Base-by-base conservation (phyloP, 2,113 vertebrate genomes). In the Corapipo altera region DNA sequence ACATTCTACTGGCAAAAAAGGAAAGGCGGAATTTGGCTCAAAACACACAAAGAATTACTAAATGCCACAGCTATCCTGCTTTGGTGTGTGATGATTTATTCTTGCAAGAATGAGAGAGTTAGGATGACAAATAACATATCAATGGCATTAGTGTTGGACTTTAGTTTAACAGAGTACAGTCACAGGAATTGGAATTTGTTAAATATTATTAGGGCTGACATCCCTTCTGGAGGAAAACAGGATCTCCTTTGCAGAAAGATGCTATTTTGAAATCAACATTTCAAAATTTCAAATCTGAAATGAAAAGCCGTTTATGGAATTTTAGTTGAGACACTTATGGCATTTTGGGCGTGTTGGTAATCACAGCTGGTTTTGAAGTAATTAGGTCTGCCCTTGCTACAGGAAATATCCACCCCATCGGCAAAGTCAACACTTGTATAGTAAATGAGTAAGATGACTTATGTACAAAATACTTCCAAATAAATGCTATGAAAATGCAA, bases 121-220 rank as follows among this genome's bases (percentile, higher is more conserved):
- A 80, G 64, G 71, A 94, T 95, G 85, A 96, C 91, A 91, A 96
- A 92, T 65, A 95, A 91, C 89, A 62, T 91, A 92, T 79, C 75
- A 90, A 88, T 87, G 83, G 43, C 48, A 82, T 91, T 89, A 92
- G 37, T 41, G n/a, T 75, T 44, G n/a, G 59, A 73, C 72, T 90
- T 82, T 9, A 64, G 33, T 49, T 84, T 89, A 95, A 73, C 27
- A 91, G 74, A 94, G 43, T 0, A 6, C 23, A 85, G 46, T 84
- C 91, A 89, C 1, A 59, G 87, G 62, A 58, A 81, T 78, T 59
- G 33, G 18, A 88, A 66, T 88, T 79, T 62, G 49, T 82, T 61
- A 73, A 91, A 69, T 28, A 92, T 41, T 91, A 88, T 65, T 89
- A 72, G 24, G 46, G 54, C 15, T 86, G 79, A 85, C 28, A 89